A percentile compares a stretch with the other conserved stretches of the same genome.
phyloP scores from a whole-genome alignment of 1,140 invertebrate species.

The Trachymyrmex cornetzi region DNA sequence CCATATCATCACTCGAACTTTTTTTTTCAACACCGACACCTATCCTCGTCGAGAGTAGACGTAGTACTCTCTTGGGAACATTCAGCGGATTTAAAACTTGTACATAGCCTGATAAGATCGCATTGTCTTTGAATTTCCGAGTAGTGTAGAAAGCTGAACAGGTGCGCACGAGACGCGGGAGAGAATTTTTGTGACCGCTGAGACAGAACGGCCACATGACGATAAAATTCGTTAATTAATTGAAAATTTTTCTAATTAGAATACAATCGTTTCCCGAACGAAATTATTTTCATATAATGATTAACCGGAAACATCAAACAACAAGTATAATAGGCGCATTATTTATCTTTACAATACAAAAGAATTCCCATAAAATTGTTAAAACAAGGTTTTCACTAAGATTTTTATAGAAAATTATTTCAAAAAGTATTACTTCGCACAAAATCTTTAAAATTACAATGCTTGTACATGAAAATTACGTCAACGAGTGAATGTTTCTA shows the following conservation, averaged over 20 bases:
- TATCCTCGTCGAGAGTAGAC: conserved; percentile 63
- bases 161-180: conserved; percentile 28
- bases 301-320: not conserved
- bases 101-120: conserved; percentile 44
- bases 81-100: conserved; percentile 28
- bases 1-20: not conserved
- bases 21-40: conserved; percentile 9
- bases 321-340: not conserved
- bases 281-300: not conserved
- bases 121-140: conserved; percentile 13
- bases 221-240: conserved; percentile 39
- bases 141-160: conserved; percentile 39
- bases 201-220: not conserved
- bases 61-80: conserved; percentile 26
- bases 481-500: not conserved
- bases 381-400: not conserved
- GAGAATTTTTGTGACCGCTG: conserved; percentile 28
- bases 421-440: not conserved
- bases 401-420: not conserved
- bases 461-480: not conserved
- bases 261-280: not conserved
- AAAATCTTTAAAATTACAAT: not conserved
- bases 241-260: not conserved
- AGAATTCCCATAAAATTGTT: not conserved
- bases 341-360: not conserved